Percentiles rank a stretch among this genome's conserved stretches.
Conservation (phyloP, 2,113 vertebrate genomes). For the Penelope pileata region DNA sequence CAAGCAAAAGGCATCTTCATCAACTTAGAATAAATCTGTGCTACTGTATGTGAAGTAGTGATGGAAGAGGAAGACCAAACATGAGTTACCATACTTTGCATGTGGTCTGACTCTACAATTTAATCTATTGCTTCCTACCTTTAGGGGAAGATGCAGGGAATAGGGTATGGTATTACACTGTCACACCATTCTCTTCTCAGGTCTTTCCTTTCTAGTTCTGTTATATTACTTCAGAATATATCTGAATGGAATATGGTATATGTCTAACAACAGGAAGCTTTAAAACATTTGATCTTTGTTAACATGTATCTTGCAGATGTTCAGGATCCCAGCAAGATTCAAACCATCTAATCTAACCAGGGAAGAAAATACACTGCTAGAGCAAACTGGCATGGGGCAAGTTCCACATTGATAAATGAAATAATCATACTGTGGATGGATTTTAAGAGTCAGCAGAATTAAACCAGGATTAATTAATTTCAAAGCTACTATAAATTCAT, state of each 20-base stretch:
- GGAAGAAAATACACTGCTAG: neutral
- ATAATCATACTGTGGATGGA: neutral
- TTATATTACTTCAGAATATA: neutral
- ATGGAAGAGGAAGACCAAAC: neutral
- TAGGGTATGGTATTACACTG: neutral
- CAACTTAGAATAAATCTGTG: neutral
- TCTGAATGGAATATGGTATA: neutral
- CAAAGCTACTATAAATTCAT: neutral
- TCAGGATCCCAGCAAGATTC: neutral
- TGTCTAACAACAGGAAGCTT: neutral
- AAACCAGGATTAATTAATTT: neutral
- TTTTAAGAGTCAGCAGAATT: neutral
- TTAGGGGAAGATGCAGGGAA: neutral
- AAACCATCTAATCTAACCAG: neutral
- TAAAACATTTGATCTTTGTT: neutral
- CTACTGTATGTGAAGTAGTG: neutral
- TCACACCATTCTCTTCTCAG: neutral
- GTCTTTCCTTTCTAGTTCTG: neutral
- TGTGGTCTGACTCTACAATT: neutral
- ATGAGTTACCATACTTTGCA: neutral
- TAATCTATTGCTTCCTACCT: neutral
- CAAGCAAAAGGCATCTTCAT: neutral
- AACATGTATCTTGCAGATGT: neutral
- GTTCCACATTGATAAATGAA: neutral
- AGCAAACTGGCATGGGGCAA: neutral